Evolutionary conservation across 2,888 invertebrate genomes (phyloP), one percentile per base, ranked within the genome.

Genomic region (Cactoblastis cactorum): DNA sequence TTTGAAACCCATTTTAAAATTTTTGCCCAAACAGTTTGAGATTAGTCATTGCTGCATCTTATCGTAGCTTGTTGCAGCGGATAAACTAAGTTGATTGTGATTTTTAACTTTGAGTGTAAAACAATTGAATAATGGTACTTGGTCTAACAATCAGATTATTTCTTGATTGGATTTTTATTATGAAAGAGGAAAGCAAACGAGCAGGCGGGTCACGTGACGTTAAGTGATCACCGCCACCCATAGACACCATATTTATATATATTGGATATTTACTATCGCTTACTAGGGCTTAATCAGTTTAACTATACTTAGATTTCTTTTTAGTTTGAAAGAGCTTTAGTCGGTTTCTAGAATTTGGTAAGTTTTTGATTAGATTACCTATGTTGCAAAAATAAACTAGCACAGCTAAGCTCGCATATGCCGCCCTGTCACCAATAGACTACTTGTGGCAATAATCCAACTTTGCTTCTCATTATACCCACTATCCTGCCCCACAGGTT

Each of bases 401-500:
- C n/a, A n/a, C n/a, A n/a, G 37, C 17, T 37, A 9, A 37, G 37
- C 15, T 37, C 12, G 3, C 12, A 34, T n/a, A n/a, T 17, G 37
- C 17, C 37, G 37, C 17, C 11, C 59, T 60, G 65, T 69, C 67
- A 65, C 65, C 73, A 67, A 65, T 58, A 66, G 65, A 65, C 65
- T 68, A 65, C 65, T 76, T 67, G 71, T 71, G 69, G 77, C 74
- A 71, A 61, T 63, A 65, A 68, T 72, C 73, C 76, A 74, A 77
- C 74, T 74, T 71, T 66, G 70, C 72, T 69, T 75, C 72, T 78
- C 65, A 77, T 83, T 79, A 79, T 74, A 65, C 66, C 55, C 61
- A 72, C 70, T 74, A 83, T 76, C 83, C 80, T 74, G 81, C 74
- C 67, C 65, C 74, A 78, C 85, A 80, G 78, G 85, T 85, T 83